Evolutionary conservation across 2,888 invertebrate species (phyloP), one percentile per base, ranked within the genome.

Genomic region (Acrobeloides nanus): DNA sequence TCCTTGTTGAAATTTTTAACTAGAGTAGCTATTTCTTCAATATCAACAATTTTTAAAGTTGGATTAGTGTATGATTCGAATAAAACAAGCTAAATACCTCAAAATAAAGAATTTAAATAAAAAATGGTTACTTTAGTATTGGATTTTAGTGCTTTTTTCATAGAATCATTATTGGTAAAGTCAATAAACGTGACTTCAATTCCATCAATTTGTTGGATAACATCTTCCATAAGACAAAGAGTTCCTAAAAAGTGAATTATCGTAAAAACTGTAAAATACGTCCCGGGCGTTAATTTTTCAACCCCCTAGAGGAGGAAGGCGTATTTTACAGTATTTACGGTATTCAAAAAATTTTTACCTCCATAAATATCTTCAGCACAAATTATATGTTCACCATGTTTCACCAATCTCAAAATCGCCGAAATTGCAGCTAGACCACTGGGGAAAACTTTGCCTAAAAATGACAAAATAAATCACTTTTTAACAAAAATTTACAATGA

Each of bases 61-160:
- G 95, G 95, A 78, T 95, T 95, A n/a, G 93, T 89, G 0, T 93
- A 93, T 0, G 87, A 84, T 76, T 95, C 95, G 53, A 92, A 76
- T 92, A 92, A 95, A 32, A 95, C 80, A 74, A 82, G n/a, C n/a
- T n/a, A n/a, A n/a, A n/a, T n/a, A n/a, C n/a, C n/a, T n/a, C n/a
- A n/a, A n/a, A n/a, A n/a, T n/a, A n/a, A n/a, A n/a, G n/a, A n/a
- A n/a, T n/a, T n/a, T n/a, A n/a, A n/a, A n/a, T n/a, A n/a, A n/a
- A n/a, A n/a, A n/a, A n/a, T n/a, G n/a, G n/a, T n/a, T n/a, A n/a
- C n/a, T n/a, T n/a, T 90, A 4, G 92, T 93, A 68, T 86, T 88
- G 10, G 83, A 79, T 74, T 82, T 82, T 53, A 95, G 79, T 2
- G 84, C 82, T 33, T 80, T 79, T 58, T 81, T 78, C 17, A 93